Evolutionary conservation across 2,888 invertebrate genomes (phyloP).

Genomic region (Drosophila meridiana): DNA sequence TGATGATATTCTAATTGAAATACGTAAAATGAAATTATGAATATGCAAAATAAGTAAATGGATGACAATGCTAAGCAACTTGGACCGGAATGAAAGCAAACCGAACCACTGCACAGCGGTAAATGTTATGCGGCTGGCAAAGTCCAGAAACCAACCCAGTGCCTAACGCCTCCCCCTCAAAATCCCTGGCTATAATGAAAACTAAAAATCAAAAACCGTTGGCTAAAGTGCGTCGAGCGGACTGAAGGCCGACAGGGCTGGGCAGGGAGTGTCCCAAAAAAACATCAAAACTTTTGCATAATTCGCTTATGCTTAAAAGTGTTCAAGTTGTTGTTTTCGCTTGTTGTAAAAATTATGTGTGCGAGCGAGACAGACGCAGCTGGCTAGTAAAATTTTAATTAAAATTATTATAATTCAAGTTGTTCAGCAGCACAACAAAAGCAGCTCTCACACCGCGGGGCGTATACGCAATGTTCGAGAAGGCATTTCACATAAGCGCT

Average conservation of each 20-base stretch:
- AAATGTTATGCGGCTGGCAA: constrained; percentile 65
- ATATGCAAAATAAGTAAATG: constrained; percentile 82
- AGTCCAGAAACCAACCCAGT: constrained; percentile 7
- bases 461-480: constrained; percentile 43
- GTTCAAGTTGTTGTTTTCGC: constrained; percentile 67
- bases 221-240: constrained; percentile 51
- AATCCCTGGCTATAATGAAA: constrained; percentile 58
- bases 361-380: constrained; percentile 4
- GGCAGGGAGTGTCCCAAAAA: constrained; percentile 31
- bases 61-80: constrained; percentile 80
- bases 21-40: constrained; percentile 81
- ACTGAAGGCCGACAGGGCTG: background rate
- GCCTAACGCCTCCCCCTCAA: background rate
- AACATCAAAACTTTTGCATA: constrained; percentile 79
- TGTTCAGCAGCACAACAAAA: constrained; percentile 35
- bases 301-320: constrained; percentile 80
- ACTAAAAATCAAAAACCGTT: constrained; percentile 75
- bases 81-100: constrained; percentile 47
- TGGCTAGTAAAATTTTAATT: constrained; percentile 68
- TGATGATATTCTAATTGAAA: constrained; percentile 82
- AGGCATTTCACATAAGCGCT: constrained; percentile 13
- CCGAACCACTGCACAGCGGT: constrained; percentile 61
- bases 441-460: constrained; percentile 21
- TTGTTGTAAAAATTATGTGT: constrained; percentile 56
- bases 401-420: constrained; percentile 75